These are phyloP conservation scores for Agrotis puta DNA, from an alignment of 2,888 invertebrate genomes.

Conservation along the genomic window DNA sequence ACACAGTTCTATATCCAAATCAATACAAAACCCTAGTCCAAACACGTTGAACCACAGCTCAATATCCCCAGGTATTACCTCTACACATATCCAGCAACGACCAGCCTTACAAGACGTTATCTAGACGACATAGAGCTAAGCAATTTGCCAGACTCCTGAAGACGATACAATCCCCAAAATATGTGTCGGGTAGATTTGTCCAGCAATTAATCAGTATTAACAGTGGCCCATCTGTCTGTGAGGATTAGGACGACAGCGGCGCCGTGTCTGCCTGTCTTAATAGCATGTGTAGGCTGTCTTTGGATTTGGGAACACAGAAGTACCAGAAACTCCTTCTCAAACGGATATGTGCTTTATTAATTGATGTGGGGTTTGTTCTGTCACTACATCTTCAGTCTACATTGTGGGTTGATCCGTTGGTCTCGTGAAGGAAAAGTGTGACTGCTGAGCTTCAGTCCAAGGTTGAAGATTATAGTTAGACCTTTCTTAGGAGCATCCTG, in stretches of 20 bases:
- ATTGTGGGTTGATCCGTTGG: no score
- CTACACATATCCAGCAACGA: slow-evolving; percentile 21
- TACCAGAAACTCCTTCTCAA: neutral
- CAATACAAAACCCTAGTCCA: neutral
- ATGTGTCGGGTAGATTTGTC: slow-evolving; percentile 68
- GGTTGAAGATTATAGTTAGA: no score
- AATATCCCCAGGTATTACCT: slow-evolving; percentile 19
- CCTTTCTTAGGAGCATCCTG: no score
- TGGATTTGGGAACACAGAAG: slow-evolving; percentile 19
- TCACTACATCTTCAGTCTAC: neutral
- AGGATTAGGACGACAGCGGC: slow-evolving; percentile 66
- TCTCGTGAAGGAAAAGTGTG: no score
- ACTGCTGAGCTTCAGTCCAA: no score
- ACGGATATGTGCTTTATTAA: no score
- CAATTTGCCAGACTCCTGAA: slow-evolving; percentile 60
- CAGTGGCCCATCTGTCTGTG: slow-evolving; percentile 66
- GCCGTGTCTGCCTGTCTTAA: slow-evolving; percentile 60
- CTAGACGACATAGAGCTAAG: slow-evolving; percentile 42
- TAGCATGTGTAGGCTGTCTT: slow-evolving; percentile 49
- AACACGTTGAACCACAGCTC: slow-evolving; percentile 3
- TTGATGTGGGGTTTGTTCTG: no score
- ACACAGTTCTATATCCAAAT: neutral
- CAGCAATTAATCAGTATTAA: slow-evolving; percentile 71
- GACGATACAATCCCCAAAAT: slow-evolving; percentile 68
- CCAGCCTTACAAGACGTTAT: slow-evolving; percentile 50